A percentile compares a stretch with the other conserved stretches of the same genome.
phyloP scores from a whole-genome alignment of 2,797 vertebrate species.

The Brachymystax lenok region DNA sequence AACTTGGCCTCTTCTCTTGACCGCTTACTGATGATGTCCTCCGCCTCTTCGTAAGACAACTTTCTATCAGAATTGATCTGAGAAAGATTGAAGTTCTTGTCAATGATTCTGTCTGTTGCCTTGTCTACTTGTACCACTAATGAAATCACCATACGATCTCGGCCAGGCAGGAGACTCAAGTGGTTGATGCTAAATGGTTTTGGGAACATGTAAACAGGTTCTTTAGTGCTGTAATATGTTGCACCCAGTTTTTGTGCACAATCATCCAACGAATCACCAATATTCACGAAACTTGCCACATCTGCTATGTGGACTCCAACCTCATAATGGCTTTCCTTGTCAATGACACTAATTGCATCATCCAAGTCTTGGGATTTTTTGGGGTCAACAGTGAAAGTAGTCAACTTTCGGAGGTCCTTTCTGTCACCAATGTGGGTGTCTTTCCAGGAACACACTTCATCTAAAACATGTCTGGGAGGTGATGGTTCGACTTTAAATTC shows the following conservation, averaged over 20 bases:
- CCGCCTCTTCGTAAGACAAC: constrained; percentile 78
- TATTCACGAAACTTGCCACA: constrained; percentile 70
- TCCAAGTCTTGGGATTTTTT: constrained; percentile 73
- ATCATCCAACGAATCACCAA: constrained; percentile 69
- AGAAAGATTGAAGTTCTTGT: constrained; percentile 56
- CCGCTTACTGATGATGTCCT: constrained; percentile 62
- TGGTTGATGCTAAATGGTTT: constrained; percentile 61
- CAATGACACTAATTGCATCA: constrained; percentile 77
- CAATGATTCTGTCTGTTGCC: constrained; percentile 50
- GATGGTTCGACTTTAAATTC: constrained; percentile 36
- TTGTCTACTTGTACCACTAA: constrained; percentile 75
- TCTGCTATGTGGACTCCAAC: constrained; percentile 83
- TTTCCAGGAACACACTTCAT: constrained; percentile 56
- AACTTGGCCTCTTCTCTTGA: constrained; percentile 10
- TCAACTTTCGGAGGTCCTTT: constrained; percentile 66
- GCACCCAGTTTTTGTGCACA: constrained; percentile 71
- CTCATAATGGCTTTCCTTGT: constrained; percentile 73
- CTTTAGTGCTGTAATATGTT: constrained; percentile 69
- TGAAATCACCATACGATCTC: constrained; percentile 74
- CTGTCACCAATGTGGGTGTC: background rate
- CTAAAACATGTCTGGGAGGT: constrained; percentile 83
- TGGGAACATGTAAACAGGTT: constrained; percentile 77
- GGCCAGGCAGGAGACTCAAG: constrained; percentile 76
- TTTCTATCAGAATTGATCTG: constrained; percentile 71
- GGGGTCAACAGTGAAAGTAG: constrained; percentile 80